Base-by-base conservation (phyloP, 2,113 vertebrate genomes). In the Solea senegalensis region DNA sequence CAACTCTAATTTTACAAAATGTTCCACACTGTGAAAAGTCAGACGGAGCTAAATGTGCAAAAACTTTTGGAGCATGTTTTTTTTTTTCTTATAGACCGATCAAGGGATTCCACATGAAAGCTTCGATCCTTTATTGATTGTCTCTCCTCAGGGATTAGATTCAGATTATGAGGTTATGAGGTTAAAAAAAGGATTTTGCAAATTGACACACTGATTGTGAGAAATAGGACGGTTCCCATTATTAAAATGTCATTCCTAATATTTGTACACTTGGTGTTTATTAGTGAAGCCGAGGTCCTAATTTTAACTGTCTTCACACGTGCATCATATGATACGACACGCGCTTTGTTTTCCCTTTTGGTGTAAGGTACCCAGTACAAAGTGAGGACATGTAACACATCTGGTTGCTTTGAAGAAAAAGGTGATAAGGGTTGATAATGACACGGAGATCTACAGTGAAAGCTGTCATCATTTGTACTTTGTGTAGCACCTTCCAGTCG, bases 401-500 rank as follows among this genome's bases (percentile, higher is more conserved):
- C 74, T 72, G 67, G 60, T 50, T 68, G 68, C 79, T 90, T 90
- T 87, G 76, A 88, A 88, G 74, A 81, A 56, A 59, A 82, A 83
- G 74, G 76, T 86, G 85, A 87, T 88, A 86, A 81, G 76, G 78
- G 76, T 67, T 89, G 84, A 80, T 86, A 74, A 86, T 84, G 72
- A 88, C 82, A 74, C 71, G 80, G 78, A 86, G 79, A 74, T 74
- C 70, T 74, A 78, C 78, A 74, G 76, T 62, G 10, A 69, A 62
- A 86, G 61, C 77, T 82, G 80, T 86, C 82, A 75, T 71, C 80
- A 79, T 76, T 81, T 85, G 68, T 87, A 83, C 79, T 86, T 80
- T 79, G 59, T 68, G 63, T 61, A 50, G 81, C 83, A 80, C 74
- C 90, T 83, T 86, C 67, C 74, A 83, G 76, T 89, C 81, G 81